A percentile compares a stretch with the other conserved stretches of the same genome.
phyloP scores from a whole-genome alignment of 2,888 invertebrate genomes.

The Machimus atricapillus region DNA sequence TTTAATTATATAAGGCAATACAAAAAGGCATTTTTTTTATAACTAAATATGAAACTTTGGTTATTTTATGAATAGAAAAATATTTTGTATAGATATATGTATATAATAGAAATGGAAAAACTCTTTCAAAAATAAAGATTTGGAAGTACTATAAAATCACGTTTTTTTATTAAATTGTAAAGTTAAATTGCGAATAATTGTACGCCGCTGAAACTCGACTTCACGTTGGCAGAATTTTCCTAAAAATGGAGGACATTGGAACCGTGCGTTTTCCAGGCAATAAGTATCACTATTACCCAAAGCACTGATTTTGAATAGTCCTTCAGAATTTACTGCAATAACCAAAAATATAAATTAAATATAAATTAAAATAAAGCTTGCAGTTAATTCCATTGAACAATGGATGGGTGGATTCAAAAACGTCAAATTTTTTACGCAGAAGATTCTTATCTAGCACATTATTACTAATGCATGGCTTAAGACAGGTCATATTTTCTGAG shows the following conservation, averaged over 20 bases:
- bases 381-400: background rate
- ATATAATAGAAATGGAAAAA: background rate
- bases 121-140: background rate
- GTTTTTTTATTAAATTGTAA: constrained; percentile 45
- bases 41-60: background rate
- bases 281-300: constrained; percentile 62
- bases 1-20: background rate
- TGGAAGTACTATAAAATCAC: background rate
- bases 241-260: constrained; percentile 71
- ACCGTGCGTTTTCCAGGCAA: constrained; percentile 65
- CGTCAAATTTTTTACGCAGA: too few species aligned
- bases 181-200: constrained; percentile 60
- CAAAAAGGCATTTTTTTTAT: background rate
- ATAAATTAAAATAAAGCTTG: background rate
- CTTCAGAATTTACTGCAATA: constrained; percentile 67
- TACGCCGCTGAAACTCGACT: constrained; percentile 61
- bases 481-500: too few species aligned
- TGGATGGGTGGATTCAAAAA: too few species aligned
- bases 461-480: too few species aligned
- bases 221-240: constrained; percentile 67
- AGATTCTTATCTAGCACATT: too few species aligned
- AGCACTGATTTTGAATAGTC: constrained; percentile 68
- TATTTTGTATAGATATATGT: constrained; percentile 3
- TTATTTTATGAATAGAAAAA: background rate
- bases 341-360: background rate